Base-by-base conservation (phyloP, 2,888 invertebrate genomes). In the Steinernema scapterisci region DNA sequence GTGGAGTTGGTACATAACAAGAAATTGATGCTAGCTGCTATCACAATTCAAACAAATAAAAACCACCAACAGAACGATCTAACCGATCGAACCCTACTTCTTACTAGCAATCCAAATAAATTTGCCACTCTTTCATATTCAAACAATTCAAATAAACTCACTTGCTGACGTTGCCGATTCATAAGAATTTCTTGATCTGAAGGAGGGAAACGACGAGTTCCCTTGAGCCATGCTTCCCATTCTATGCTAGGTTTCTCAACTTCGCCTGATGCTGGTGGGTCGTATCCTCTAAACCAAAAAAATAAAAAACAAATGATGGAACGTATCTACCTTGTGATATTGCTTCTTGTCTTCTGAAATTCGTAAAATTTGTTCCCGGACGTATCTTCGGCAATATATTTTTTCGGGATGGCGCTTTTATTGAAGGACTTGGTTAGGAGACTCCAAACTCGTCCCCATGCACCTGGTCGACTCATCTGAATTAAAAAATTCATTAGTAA, bases 201-300 rank as follows among this genome's bases (percentile, higher is more conserved):
- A 13, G 86, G 86, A 44, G 86, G 86, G 72, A 86, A 84, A 71
- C 83, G 78, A 43, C 86, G 75, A 21, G 84, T 82, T 16, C 84
- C 84, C 63, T 79, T 80, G 38, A 85, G 71, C 86, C 86, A 86
- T 16, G 85, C 75, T 70, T 80, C 80, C 86, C 86, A 86, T 75
- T 86, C 86, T n/a, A 84, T 25, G 27, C 80, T 76, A 3, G 86
- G 86, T 43, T 73, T 73, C 9, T 38, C 25, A 2, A 27, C 25
- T 31, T 63, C 25, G 16, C 63, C 63, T 9, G 7, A 27, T 6
- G 63, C 9, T 7, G 82, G 79, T 25, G 83, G 83, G 25, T 86
- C 84, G 75, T 82, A 86, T 0, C 86, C 86, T 75, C 86, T 84
- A 44, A 72, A 84, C 9, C 3, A 38, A 38, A 78, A 31, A 7